These are phyloP conservation scores for Rotaria macrura DNA, from an alignment of 2,888 invertebrate species.

Conservation along the genomic window DNA sequence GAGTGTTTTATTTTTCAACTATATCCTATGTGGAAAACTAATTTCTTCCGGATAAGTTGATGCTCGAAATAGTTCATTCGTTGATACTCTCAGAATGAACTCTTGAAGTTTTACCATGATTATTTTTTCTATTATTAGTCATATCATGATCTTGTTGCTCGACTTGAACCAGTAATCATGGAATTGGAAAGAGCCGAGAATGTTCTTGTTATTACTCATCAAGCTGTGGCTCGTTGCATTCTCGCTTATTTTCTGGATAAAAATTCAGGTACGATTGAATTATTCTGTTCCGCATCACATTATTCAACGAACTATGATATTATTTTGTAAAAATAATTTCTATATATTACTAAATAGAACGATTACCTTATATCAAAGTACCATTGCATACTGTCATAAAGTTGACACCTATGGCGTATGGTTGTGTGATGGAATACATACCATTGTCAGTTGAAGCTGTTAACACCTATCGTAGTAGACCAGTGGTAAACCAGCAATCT, in stretches of 20 bases:
- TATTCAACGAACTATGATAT: background rate
- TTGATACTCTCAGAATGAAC: too few relatives aligned
- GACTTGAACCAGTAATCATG: slow-evolving; percentile 78
- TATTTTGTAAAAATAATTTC: background rate
- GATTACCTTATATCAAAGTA: slow-evolving; percentile 53
- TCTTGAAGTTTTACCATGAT: too few relatives aligned
- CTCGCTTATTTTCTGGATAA: slow-evolving; percentile 81
- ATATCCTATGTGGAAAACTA: too few relatives aligned
- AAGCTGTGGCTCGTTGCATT: slow-evolving; percentile 67
- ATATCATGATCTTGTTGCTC: slow-evolving; percentile 78
- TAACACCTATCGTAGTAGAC: slow-evolving; percentile 61
- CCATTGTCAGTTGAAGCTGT: slow-evolving; percentile 77
- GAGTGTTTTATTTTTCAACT: too few relatives aligned
- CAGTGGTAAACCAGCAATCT: slow-evolving; percentile 33
- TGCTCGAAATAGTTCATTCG: too few relatives aligned
- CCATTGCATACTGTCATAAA: slow-evolving; percentile 73
- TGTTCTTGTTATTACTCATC: slow-evolving; percentile 65
- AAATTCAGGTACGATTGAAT: slow-evolving; percentile 58
- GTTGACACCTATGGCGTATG: slow-evolving; percentile 74
- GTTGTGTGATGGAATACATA: slow-evolving; percentile 74
- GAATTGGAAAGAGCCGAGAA: slow-evolving; percentile 43
- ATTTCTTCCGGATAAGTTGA: too few relatives aligned
- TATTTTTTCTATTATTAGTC: slow-evolving; percentile 59
- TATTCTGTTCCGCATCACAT: too few relatives aligned
- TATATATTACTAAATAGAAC: slow-evolving; percentile 36